Percentiles rank a stretch among this genome's conserved stretches.
Conservation (phyloP, 2,113 vertebrate genomes). For the Electrona antarctica region DNA sequence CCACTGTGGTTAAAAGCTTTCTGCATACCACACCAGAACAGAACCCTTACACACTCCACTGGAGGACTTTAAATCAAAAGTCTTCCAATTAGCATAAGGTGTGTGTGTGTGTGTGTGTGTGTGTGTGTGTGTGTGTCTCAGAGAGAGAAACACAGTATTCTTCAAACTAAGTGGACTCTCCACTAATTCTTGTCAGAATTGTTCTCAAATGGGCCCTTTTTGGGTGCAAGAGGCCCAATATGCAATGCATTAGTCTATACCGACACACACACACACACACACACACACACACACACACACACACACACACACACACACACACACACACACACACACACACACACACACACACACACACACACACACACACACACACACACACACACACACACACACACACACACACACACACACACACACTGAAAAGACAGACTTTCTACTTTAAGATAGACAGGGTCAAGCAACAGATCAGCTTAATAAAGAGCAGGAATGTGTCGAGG, state of each 20-base stretch:
- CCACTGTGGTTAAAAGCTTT: slow-evolving; percentile 48
- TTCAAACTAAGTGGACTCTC: slow-evolving; percentile 66
- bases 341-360: slow-evolving; percentile 25
- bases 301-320: background rate
- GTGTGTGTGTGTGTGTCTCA: background rate
- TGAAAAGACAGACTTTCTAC: slow-evolving; percentile 40
- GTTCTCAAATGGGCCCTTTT: slow-evolving; percentile 40
- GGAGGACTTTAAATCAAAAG: slow-evolving; percentile 63
- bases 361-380: slow-evolving; percentile 20
- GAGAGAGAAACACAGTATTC: slow-evolving; percentile 16
- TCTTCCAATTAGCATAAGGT: background rate
- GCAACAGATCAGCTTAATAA: slow-evolving; percentile 62
- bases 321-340: background rate
- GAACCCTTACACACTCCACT: slow-evolving; percentile 67
- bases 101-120: too few species aligned
- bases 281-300: too few species aligned
- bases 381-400: slow-evolving; percentile 25
- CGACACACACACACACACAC: too few species aligned
- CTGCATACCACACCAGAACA: slow-evolving; percentile 69
- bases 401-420: background rate
- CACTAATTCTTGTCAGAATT: slow-evolving; percentile 45
- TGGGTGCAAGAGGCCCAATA: slow-evolving; percentile 47
- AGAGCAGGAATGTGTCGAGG: slow-evolving; percentile 59
- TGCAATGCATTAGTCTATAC: slow-evolving; percentile 31
- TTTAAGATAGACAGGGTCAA: slow-evolving; percentile 43